Base-by-base conservation (phyloP, 1,140 invertebrate genomes). In the Chelonus insularis region DNA sequence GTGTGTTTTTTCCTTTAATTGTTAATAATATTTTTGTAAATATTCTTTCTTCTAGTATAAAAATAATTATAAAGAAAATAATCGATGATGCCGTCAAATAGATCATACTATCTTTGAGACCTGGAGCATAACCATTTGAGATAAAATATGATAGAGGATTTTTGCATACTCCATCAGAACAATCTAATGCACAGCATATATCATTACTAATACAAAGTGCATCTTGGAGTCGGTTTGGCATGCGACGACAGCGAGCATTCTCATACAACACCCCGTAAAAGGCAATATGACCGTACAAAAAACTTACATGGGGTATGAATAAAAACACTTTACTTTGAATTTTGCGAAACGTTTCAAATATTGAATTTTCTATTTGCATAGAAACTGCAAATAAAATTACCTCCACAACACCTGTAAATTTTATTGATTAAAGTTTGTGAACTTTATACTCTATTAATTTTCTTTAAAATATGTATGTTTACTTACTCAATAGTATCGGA, bases 301-400 rank as follows among this genome's bases (percentile, higher is more conserved):
- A 72, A 54, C 76, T 80, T 43, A 80, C 25, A 37, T 82, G 71
- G 2, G 79, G 79, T 56, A 80, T 51, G 1, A 80, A 12, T 21
- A 71, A 71, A 52, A 80, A 77, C 20, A 77, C 0, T n/a, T 56
- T 50, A 48, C 77, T 78, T 43, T 79, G 75, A 36, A 80, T 62
- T 12, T 55, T 41, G 1, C 74, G 67, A 4, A 80, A 29, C 8
- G 58, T 0, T 37, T 68, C 63, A 4, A 67, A 54, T 1, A 43
- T 9, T 21, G 65, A 59, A 25, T 59, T 43, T 3, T 67, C 25
- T 6, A 69, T 54, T 6, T 62, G 20, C 2, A 29, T 11, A 9
- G 64, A 63, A 14, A 73, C 39, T 20, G 58, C 32, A 34, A 52
- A 61, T 14, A 73, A 56, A 56, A 73, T 68, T 7, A 71, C 54